A percentile compares a stretch with the other conserved stretches of the same genome.
phyloP scores from a whole-genome alignment of 2,113 vertebrate species.

The Oceanodroma tethys region DNA sequence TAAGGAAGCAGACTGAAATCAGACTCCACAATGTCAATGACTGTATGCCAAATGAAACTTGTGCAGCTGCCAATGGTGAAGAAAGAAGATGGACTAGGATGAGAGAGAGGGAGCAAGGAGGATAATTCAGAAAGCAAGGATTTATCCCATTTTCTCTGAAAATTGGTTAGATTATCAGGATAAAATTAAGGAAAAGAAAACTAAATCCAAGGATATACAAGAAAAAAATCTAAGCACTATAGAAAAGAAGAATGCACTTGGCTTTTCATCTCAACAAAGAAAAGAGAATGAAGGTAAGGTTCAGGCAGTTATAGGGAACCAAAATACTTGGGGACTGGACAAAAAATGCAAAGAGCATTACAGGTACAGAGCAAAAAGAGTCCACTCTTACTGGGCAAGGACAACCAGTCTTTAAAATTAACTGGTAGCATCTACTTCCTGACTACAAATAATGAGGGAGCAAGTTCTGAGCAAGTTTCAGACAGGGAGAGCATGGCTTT shows the following conservation, averaged over 20 bases:
- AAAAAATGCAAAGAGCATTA: neutral
- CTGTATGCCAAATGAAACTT: neutral
- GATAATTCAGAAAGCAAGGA: neutral
- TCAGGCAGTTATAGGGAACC: neutral
- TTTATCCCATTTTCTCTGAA: neutral
- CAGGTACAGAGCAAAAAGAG: neutral
- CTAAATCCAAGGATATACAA: neutral
- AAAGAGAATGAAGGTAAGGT: neutral
- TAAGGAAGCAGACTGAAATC: slow-evolving; percentile 36
- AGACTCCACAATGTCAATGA: neutral
- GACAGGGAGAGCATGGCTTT: neutral
- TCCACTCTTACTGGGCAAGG: neutral
- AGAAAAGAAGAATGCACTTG: neutral
- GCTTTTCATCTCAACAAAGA: neutral
- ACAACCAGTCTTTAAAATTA: neutral
- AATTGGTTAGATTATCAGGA: neutral
- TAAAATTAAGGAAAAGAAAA: neutral
- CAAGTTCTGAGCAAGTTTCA: neutral
- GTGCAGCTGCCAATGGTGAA: neutral
- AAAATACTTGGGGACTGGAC: neutral
- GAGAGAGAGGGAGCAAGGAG: neutral
- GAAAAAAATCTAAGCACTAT: accelerated
- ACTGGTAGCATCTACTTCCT: neutral
- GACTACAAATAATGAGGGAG: neutral
- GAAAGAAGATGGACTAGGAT: neutral